A percentile compares a stretch with the other conserved stretches of the same genome.
phyloP scores from a whole-genome alignment of 1,140 invertebrate genomes.

The Tribolium castaneum region DNA sequence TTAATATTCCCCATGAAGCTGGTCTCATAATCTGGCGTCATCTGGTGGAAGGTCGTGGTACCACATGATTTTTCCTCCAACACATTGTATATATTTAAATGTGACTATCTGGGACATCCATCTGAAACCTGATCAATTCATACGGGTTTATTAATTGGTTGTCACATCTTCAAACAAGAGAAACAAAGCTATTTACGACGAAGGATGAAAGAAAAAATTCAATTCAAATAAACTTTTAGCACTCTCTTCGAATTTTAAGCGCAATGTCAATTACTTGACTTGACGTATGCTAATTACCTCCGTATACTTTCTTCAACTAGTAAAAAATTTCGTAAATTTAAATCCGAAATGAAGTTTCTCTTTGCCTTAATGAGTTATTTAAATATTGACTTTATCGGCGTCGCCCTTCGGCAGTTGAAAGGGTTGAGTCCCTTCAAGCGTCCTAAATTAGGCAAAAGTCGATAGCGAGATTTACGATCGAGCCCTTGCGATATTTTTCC shows the following conservation, averaged over 20 bases:
- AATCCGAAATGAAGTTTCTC: not conserved
- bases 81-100: not conserved
- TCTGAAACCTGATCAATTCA: not conserved
- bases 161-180: not conserved
- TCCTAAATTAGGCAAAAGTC: not conserved
- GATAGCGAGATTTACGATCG: slow-evolving; percentile 9
- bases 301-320: not conserved
- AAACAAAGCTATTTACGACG: not conserved
- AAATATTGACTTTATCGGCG: too few relatives aligned
- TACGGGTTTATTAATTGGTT: not conserved
- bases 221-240: not conserved
- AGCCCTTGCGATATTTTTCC: not conserved
- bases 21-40: not conserved
- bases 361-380: not conserved
- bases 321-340: not conserved
- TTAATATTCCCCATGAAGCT: not conserved
- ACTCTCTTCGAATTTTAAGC: not conserved
- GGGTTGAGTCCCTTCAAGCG: not conserved
- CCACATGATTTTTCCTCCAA: not conserved
- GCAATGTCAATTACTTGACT: not conserved
- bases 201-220: not conserved
- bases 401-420: not conserved
- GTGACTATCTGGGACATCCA: not conserved
- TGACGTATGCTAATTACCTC: not conserved
- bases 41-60: not conserved